Base-by-base conservation (phyloP, 2,113 vertebrate species). In the Sceloporus undulatus region DNA sequence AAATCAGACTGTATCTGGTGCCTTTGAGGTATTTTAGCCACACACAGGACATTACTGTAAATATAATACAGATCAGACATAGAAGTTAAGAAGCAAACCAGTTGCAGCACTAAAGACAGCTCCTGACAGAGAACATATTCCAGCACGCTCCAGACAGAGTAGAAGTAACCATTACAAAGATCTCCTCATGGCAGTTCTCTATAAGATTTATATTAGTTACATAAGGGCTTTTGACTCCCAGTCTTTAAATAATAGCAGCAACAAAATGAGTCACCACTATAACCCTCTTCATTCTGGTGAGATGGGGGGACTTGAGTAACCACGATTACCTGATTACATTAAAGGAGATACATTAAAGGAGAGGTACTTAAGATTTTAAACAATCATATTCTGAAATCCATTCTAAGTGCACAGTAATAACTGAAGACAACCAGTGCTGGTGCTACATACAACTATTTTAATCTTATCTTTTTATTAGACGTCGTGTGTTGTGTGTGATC, bases 401-500 rank as follows among this genome's bases (percentile, higher is more conserved):
- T 71, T 86, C 66, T 79, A 70, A 70, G 54, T 38, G 70, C 48
- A 40, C 56, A 13, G 1, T 54, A 73, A 56, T 34, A 48, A 52
- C 62, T 54, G 29, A 19, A 54, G 42, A 65, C 75, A 79, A 54
- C 18, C 27, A 34, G 52, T 38, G 10, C 14, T 27, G 23, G 23
- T 87, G 48, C 52, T 56, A 59, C 29, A 38, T 87, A 38, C 21
- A 59, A 56, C 13, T 87, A 81, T 59, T 62, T 71, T 87, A 34
- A 81, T 74, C 54, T n/a, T 87, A 87, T 87, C 85, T 9, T 81
- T 14, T 34, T n/a, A 29, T 19, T 78, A 59, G 59, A 77, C 34
- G 19, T 14, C 23, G 74, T 38, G 18, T 59, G 29, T 86, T 86
- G 65, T 79, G 54, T 48, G 71, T 86, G 65, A 79, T 56, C n/a